phyloP scores from a whole-genome alignment of 1,140 invertebrate genomes.

The Euglossa dilemma region DNA sequence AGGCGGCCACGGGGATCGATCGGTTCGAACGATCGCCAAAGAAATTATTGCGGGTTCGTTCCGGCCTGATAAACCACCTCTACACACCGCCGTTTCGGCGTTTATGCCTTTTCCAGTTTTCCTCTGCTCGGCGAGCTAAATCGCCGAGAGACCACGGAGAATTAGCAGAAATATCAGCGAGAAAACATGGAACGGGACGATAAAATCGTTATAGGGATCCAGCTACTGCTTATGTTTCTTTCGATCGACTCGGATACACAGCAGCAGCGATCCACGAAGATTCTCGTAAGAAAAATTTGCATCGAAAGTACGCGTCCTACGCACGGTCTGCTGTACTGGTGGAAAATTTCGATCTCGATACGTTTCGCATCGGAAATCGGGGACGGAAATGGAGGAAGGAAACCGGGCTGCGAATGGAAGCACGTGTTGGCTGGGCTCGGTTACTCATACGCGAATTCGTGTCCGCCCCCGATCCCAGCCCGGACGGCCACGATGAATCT shows the following conservation, averaged over 20 bases:
- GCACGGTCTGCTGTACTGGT: too few relatives aligned
- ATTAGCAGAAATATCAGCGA: not conserved
- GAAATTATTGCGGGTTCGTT: constrained; percentile 48
- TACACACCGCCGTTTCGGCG: constrained; percentile 22
- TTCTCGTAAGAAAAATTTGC: not conserved
- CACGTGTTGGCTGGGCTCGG: constrained; percentile 53
- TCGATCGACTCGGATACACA: not conserved
- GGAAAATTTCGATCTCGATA: not conserved
- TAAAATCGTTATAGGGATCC: constrained; percentile 6
- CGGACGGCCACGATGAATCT: constrained; percentile 72
- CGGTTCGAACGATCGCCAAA: constrained; percentile 46
- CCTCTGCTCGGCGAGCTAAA: not conserved
- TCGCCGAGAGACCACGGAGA: not conserved
- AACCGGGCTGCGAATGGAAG: constrained; percentile 57
- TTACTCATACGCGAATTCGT: constrained; percentile 60
- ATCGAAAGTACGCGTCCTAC: too few relatives aligned
- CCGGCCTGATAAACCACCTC: constrained; percentile 45
- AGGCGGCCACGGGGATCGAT: constrained; percentile 27
- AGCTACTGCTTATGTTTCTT: constrained; percentile 7
- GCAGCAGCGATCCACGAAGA: not conserved
- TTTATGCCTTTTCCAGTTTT: constrained; percentile 17
- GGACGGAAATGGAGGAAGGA: constrained; percentile 11
- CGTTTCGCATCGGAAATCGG: not conserved
- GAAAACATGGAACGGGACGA: constrained; percentile 22
- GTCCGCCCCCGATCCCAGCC: constrained; percentile 39